These are phyloP conservation scores for Glyphotaelius pellucidus DNA, from an alignment of 2,888 invertebrate genomes.

Conservation along the genomic window DNA sequence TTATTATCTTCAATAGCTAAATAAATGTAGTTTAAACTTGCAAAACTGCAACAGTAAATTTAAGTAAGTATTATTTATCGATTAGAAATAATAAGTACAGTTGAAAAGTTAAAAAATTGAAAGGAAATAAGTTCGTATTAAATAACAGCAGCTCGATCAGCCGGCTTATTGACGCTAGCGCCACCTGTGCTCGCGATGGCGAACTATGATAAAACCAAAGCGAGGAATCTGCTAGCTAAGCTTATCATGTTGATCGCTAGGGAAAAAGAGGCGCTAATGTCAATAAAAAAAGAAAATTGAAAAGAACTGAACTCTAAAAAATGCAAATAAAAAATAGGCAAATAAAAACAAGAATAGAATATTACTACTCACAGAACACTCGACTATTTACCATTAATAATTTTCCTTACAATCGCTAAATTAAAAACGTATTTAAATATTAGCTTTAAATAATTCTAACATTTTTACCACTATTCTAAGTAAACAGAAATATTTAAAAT, in stretches of 20 bases:
- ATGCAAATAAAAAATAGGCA: neutral
- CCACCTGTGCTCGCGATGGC: conserved; percentile 5
- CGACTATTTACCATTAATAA: neutral
- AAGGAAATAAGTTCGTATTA: neutral
- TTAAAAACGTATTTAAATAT: no score
- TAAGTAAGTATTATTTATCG: neutral
- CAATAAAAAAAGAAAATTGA: neutral
- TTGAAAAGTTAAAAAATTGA: neutral
- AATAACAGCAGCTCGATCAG: neutral
- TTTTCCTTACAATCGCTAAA: neutral
- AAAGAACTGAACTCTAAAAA: neutral
- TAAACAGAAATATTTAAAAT: neutral
- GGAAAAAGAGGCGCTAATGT: neutral
- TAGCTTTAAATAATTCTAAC: no score
- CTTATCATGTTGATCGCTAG: neutral
- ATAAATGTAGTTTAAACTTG: neutral
- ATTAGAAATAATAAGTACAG: neutral
- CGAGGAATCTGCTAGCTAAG: neutral
- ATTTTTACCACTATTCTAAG: no score
- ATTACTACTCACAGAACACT: no score
- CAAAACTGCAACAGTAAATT: neutral
- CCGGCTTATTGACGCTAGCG: neutral
- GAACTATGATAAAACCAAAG: neutral
- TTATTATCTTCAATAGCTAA: no score
- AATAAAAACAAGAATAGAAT: neutral